Evolutionary conservation across 1,140 invertebrate species (phyloP).

Genomic region (Orussus abietinus): DNA sequence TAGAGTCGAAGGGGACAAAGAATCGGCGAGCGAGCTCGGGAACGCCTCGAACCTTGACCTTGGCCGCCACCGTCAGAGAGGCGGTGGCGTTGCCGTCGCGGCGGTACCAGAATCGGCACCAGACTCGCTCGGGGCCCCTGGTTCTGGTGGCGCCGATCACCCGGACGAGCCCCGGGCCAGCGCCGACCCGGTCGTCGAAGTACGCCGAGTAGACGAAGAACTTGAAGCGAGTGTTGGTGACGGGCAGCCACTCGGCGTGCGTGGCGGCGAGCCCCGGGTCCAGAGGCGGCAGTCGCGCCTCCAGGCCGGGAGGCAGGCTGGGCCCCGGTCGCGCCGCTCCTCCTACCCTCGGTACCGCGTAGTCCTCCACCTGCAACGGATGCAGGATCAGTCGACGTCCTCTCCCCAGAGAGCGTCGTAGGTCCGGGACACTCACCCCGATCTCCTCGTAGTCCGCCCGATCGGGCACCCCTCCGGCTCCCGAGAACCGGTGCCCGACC

Average conservation of each 20-base stretch:
- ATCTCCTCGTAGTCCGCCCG: constrained; percentile 54
- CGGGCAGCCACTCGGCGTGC: constrained; percentile 50
- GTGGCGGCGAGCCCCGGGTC: constrained; percentile 43
- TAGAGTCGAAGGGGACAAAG: too few relatives aligned
- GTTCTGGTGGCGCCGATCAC: constrained; percentile 87
- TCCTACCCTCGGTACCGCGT: too few relatives aligned
- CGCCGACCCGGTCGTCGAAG: constrained; percentile 70
- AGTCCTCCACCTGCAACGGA: constrained; percentile 48
- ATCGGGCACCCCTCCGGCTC: constrained; percentile 43
- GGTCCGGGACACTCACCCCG: constrained; percentile 33
- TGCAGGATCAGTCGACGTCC: constrained; percentile 8
- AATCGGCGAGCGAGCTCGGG: too few relatives aligned
- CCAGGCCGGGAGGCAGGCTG: constrained; percentile 44
- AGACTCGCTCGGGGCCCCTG: constrained; percentile 74
- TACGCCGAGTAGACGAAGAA: constrained; percentile 91
- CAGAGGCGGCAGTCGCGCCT: constrained; percentile 42
- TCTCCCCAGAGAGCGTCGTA: constrained; percentile 1
- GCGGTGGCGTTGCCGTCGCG: constrained; percentile 36
- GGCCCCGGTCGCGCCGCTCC: too few relatives aligned
- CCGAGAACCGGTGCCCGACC: constrained; percentile 39
- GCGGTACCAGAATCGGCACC: constrained; percentile 80
- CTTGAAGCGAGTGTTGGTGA: constrained; percentile 63
- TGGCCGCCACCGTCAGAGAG: constrained; percentile 69
- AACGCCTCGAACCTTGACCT: constrained; percentile 64
- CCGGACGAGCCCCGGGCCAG: constrained; percentile 61